phyloP scores from a whole-genome alignment of 2,888 invertebrate genomes.

The Ormyrus rosae region DNA sequence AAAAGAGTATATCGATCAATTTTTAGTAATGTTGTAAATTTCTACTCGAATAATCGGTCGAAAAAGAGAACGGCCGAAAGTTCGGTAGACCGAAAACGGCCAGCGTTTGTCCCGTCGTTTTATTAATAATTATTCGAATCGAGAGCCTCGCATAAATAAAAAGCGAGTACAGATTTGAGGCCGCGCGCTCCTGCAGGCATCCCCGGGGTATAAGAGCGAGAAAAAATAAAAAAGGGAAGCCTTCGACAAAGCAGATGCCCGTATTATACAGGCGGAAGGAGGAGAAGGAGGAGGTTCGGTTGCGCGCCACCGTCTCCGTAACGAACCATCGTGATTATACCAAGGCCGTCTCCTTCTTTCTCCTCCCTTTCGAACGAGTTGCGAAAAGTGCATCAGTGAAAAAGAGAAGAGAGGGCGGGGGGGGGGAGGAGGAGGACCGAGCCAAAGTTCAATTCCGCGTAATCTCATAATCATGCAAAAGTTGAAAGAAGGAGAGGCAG shows the following conservation, averaged over 20 bases:
- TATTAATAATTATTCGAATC: too few relatives aligned
- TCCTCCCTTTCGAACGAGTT: conserved; percentile 29
- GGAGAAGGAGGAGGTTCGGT: neutral
- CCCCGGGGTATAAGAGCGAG: neutral
- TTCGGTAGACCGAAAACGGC: too few relatives aligned
- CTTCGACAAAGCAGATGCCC: conserved; percentile 12
- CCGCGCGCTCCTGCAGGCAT: too few relatives aligned
- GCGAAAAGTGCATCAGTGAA: conserved; percentile 53
- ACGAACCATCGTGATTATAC: conserved; percentile 46
- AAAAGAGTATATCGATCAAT: too few relatives aligned
- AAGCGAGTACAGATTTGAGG: too few relatives aligned
- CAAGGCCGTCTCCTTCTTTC: neutral
- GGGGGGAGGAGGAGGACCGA: conserved; percentile 5
- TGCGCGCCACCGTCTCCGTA: conserved; percentile 10
- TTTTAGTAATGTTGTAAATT: too few relatives aligned
- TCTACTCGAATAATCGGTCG: too few relatives aligned
- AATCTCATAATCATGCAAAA: conserved; percentile 57
- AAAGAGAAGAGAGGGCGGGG: neutral
- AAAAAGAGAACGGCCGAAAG: neutral
- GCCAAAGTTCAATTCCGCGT: conserved; percentile 55
- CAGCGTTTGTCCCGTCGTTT: too few relatives aligned
- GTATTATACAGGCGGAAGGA: conserved; percentile 10
- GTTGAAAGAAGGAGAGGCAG: conserved; percentile 49
- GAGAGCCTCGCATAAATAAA: too few relatives aligned
- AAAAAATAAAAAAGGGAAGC: neutral